Conservation (phyloP, 2,113 vertebrate species). For the Propithecus coquereli region DNA sequence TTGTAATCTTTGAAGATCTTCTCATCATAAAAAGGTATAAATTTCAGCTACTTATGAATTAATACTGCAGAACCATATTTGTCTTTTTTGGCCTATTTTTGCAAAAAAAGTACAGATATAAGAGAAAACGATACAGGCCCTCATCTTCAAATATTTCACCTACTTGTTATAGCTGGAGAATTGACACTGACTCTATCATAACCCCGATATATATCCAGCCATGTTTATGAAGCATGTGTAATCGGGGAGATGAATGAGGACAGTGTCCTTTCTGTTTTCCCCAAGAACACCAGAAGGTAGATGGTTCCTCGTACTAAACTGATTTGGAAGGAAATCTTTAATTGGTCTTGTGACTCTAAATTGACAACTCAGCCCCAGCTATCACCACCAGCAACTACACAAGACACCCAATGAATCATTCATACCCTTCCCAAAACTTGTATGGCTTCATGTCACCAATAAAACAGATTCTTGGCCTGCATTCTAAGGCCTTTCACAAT, state of each 20-base stretch:
- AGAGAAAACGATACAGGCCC: background rate
- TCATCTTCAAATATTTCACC: conserved; percentile 15
- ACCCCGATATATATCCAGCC: background rate
- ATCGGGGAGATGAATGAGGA: background rate
- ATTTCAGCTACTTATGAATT: background rate
- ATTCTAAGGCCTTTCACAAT: background rate
- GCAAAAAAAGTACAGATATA: background rate
- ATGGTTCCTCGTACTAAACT: background rate
- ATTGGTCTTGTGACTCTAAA: background rate
- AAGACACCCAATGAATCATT: background rate
- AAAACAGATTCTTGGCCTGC: background rate
- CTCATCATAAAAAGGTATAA: background rate
- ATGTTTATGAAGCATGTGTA: background rate
- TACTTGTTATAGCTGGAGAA: background rate
- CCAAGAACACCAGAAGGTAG: background rate
- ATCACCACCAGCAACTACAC: background rate
- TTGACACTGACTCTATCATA: background rate
- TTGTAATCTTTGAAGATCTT: conserved; percentile 28
- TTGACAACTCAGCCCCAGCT: background rate
- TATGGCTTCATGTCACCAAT: background rate
- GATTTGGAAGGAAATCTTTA: background rate
- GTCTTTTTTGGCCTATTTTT: background rate
- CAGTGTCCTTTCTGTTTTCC: background rate
- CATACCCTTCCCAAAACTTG: background rate
- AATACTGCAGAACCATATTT: background rate